These are phyloP conservation scores for Gallinago nigripennis DNA, from an alignment of 2,797 vertebrate genomes.

Conservation along the genomic window DNA sequence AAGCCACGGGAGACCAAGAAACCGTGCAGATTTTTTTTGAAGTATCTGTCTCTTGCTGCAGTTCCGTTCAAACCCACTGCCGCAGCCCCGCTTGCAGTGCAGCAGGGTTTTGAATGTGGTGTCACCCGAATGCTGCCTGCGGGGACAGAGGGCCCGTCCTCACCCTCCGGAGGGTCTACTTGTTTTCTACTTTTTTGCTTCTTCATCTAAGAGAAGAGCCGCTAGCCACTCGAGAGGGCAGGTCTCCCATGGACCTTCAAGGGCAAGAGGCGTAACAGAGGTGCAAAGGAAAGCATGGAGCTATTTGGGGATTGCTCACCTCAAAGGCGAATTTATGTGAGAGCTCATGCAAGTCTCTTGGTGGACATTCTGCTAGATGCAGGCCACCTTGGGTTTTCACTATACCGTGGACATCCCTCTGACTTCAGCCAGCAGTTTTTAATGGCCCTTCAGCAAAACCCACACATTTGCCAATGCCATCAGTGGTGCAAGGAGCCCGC, in stretches of 20 bases:
- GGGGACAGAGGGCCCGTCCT: background rate
- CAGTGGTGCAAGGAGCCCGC: background rate
- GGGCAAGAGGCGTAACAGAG: background rate
- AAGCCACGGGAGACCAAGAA: background rate
- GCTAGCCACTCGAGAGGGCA: background rate
- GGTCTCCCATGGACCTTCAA: fast-evolving
- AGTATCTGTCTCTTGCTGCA: background rate
- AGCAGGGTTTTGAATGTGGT: background rate
- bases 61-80: background rate
- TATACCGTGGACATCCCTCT: background rate
- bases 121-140: background rate
- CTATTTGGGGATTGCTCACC: background rate
- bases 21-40: background rate
- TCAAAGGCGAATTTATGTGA: background rate
- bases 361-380: background rate
- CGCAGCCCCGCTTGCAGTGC: background rate
- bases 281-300: background rate
- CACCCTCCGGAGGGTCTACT: background rate
- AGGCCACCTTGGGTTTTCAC: background rate
- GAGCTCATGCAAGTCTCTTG: background rate
- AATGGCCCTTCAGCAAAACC: background rate
- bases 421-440: background rate
- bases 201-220: background rate
- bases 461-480: background rate
- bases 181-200: background rate